Percentiles rank a stretch among this genome's conserved stretches.
phyloP scores from a whole-genome alignment of 2,888 invertebrate species.

The Papilio demoleus region DNA sequence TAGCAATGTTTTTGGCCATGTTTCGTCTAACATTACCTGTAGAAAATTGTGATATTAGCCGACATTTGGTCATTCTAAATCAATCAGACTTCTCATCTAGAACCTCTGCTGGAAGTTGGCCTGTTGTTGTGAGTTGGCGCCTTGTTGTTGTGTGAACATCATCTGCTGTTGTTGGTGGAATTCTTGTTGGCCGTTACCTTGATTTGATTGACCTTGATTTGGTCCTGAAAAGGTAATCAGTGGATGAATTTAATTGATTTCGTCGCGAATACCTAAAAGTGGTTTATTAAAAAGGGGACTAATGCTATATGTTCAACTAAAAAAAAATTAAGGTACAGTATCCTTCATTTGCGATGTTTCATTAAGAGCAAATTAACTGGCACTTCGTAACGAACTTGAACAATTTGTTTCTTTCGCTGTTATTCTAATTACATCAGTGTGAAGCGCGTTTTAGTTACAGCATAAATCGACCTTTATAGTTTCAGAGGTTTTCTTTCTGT shows the following conservation, averaged over 20 bases:
- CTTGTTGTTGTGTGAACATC: conserved; percentile 86
- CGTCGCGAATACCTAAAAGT: no score
- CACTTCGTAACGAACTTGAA: no score
- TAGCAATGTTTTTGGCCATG: background rate
- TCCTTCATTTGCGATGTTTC: no score
- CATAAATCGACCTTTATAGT: background rate
- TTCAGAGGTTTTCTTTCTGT: no score
- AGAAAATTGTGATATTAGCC: background rate
- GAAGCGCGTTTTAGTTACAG: no score
- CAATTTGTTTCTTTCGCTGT: no score
- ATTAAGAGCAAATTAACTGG: no score
- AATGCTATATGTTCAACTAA: no score
- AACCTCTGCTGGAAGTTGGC: conserved; percentile 89
- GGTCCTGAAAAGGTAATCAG: conserved; percentile 57
- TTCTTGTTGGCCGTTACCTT: conserved; percentile 72
- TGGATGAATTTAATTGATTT: no score
- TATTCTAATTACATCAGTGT: no score
- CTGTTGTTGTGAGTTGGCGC: conserved; percentile 82
- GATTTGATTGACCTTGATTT: conserved; percentile 75
- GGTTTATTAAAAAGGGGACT: no score
- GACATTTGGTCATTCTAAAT: conserved; percentile 42
- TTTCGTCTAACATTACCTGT: background rate
- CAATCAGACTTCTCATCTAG: conserved; percentile 53
- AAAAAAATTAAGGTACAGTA: no score
- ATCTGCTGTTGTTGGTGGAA: conserved; percentile 87